Evolutionary conservation across 1,140 invertebrate genomes (phyloP), one percentile per base, ranked within the genome.

Genomic region (Drosophila nebulosa): DNA sequence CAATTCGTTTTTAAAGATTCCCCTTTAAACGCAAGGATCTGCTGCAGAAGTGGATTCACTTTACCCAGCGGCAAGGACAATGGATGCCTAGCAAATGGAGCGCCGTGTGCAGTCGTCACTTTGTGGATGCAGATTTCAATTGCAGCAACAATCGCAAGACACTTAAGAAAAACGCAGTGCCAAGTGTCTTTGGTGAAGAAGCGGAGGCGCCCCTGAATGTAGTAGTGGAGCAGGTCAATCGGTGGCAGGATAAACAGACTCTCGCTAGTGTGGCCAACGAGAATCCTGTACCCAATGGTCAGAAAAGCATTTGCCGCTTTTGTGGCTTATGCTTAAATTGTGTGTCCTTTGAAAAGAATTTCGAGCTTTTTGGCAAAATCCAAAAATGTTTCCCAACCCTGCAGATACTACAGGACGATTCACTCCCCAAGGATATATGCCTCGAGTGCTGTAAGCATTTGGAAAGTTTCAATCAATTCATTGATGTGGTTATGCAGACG

Each of bases 21-120:
- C 90, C 90, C 0, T 84, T 89, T 3, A 91, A 90, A 22, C 72
- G 75, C 7, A 78, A 80, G 21, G 79, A 91, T 35, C 46, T 91
- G 26, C 52, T 91, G 30, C 64, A 89, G n/a, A 80, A 91, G 56
- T 91, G 90, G 90, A 72, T 74, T 22, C 70, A 78, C 2, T 91
- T 91, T 21, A 86, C 90, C 1, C 79, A 81, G 22, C 69, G 90
- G 16, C 72, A 62, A 12, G 69, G 57, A 0, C 68, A 90, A 14
- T 91, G 90, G 90, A 80, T 79, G 50, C 90, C 90, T 3, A 90
- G 90, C 3, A 84, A 83, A 50, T 91, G 90, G 90, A 91, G 85
- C 42, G 73, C 90, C 0, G 68, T 91, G 0, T 91, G 90, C 67
- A 90, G 90, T 53, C 85, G 88, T 0, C 90, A 91, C 30, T 91